Conservation (phyloP, 2,797 vertebrate genomes). For the Octomys mimax region DNA sequence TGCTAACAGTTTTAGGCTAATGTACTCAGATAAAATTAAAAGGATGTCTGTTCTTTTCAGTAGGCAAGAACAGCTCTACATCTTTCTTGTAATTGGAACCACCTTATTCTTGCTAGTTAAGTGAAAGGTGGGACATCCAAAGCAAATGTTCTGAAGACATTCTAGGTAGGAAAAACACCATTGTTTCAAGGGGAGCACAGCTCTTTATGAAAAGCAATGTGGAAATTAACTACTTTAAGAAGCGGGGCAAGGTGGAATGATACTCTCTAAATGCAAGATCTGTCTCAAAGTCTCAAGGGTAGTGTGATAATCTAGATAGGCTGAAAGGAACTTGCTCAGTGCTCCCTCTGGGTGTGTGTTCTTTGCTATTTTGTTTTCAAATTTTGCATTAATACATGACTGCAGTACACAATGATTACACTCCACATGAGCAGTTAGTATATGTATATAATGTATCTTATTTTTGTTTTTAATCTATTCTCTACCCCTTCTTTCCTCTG, state of each 20-base stretch:
- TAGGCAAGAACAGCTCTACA: neutral
- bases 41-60: neutral
- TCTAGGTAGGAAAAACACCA: neutral
- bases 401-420: neutral
- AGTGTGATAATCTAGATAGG: neutral
- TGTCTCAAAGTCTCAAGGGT: neutral
- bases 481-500: neutral
- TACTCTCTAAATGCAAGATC: neutral
- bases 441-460: neutral
- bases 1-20: slow-evolving; percentile 51
- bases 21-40: slow-evolving; percentile 58
- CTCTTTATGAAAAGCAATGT: slow-evolving; percentile 2
- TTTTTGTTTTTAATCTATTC: neutral
- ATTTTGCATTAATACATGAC: neutral
- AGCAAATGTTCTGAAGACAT: neutral
- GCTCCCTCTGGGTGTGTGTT: too few species aligned
- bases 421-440: neutral
- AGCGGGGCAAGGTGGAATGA: neutral
- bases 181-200: neutral
- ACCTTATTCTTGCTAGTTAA: slow-evolving; percentile 10
- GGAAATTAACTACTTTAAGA: neutral
- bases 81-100: slow-evolving; percentile 33
- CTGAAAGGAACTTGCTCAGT: neutral
- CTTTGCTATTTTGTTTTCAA: neutral
- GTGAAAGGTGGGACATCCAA: neutral